Evolutionary conservation across 2,888 invertebrate genomes (phyloP), one percentile per base, ranked within the genome.

Genomic region (Anthoptus insignis): DNA sequence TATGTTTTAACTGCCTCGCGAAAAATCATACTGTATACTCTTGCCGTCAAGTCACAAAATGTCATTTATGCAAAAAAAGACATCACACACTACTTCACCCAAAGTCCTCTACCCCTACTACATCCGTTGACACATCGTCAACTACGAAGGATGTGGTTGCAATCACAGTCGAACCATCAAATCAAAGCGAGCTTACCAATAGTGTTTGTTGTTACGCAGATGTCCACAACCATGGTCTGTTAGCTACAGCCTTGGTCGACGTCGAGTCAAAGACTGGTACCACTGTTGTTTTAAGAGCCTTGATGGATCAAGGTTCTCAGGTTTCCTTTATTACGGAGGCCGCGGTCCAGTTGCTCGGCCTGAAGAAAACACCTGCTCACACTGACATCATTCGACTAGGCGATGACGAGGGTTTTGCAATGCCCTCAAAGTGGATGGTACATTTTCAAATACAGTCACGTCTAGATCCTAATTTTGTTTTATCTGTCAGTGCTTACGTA

Each of bases 51-150:
- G 13, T 42, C 16, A 57, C 57, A 13, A 57, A 16, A 16, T 57
- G 57, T 13, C 57, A 57, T 57, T 42, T 56, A 39, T 56, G 37
- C 7, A 45, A 58, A 21, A 57, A 19, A 19, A n/a, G 19, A 14
- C 57, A 57, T 16, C 57, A 57, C 29, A 98, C 98, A 29, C 97
- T 97, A n/a, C 98, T 98, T 69, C 97, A 97, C 2, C 98, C 98
- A 57, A 57, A 57, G 24, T 27, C 16, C 11, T 4, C 16, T n/a
- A 45, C 49, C 22, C 97, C 88, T 65, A 97, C 87, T 1, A 97
- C 97, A 67, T 97, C 29, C 24, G 71, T 69, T 2, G 71, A 73
- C 3, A 39, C 39, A 22, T n/a, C 49, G 24, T 11, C 49, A 2
- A 24, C 22, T 24, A 49, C 49, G 1, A 49, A 49, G 8, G 49